These are phyloP conservation scores for Polietes domitor DNA, from an alignment of 2,888 invertebrate genomes.

Conservation along the genomic window DNA sequence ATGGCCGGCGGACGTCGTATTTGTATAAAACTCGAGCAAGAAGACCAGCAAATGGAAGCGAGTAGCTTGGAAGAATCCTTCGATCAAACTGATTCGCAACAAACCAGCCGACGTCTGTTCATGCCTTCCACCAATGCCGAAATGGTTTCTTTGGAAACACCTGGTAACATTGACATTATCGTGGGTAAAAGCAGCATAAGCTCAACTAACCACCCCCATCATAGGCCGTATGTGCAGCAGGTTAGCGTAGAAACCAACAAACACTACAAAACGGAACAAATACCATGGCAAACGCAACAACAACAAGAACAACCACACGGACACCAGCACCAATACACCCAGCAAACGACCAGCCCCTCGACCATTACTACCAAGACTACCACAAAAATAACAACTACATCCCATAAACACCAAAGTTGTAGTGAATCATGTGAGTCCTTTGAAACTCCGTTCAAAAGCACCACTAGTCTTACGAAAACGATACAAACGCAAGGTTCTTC, in stretches of 20 bases:
- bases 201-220: constrained; percentile 73
- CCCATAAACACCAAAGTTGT: constrained; percentile 62
- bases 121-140: constrained; percentile 51
- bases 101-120: constrained; percentile 72
- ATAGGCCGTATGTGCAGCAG: constrained; percentile 73
- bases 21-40: constrained; percentile 76
- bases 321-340: constrained; percentile 67
- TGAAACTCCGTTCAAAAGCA: constrained; percentile 49
- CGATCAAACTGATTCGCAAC: constrained; percentile 75
- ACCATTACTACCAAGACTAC: constrained; percentile 76
- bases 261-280: constrained; percentile 56
- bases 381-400: constrained; percentile 70
- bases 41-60: constrained; percentile 62
- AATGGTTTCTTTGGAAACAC: constrained; percentile 73
- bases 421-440: constrained; percentile 57
- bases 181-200: constrained; percentile 69
- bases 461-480: constrained; percentile 75
- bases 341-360: constrained; percentile 69
- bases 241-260: constrained; percentile 61
- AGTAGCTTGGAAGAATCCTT: constrained; percentile 64
- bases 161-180: constrained; percentile 78
- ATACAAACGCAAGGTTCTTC: constrained; percentile 78
- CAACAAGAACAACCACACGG: no score
- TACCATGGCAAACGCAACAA: constrained; percentile 66
- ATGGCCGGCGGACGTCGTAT: constrained; percentile 77